Conservation (phyloP, 2,888 invertebrate species). For the Catocala sponsa region DNA sequence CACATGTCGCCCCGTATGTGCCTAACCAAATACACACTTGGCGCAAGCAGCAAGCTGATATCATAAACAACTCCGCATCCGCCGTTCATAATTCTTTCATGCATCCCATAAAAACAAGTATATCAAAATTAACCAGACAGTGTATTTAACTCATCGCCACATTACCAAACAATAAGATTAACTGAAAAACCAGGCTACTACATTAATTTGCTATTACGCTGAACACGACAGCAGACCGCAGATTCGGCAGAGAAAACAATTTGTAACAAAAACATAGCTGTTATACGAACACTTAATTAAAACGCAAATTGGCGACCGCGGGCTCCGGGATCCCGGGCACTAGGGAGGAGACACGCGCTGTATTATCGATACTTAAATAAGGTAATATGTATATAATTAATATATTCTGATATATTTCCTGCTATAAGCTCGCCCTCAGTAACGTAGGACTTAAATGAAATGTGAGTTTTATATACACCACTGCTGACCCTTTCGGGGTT, state of each 20-base stretch:
- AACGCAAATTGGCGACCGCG: conserved; percentile 83
- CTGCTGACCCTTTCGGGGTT: too few species aligned
- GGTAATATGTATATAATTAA: too few species aligned
- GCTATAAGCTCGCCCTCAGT: too few species aligned
- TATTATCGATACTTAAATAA: conserved; percentile 2
- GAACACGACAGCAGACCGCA: conserved; percentile 45
- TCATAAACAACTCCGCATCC: too few species aligned
- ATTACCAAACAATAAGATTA: conserved; percentile 11
- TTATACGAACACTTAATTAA: conserved; percentile 82
- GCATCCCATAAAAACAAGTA: too few species aligned
- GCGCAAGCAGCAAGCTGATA: too few species aligned
- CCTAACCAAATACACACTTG: too few species aligned
- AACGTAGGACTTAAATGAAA: too few species aligned
- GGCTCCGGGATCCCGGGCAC: conserved; percentile 44
- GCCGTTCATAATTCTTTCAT: too few species aligned
- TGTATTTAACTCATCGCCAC: neutral
- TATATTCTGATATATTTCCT: too few species aligned
- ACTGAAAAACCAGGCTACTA: conserved; percentile 16
- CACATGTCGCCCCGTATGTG: too few species aligned
- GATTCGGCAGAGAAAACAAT: conserved; percentile 73
- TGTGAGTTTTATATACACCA: too few species aligned
- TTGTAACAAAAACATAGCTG: conserved; percentile 81
- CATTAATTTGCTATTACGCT: conserved; percentile 37
- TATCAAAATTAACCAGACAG: neutral
- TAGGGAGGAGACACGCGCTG: conserved; percentile 50